phyloP scores from a whole-genome alignment of 2,797 vertebrate species.

The Sylvilagus floridanus region DNA sequence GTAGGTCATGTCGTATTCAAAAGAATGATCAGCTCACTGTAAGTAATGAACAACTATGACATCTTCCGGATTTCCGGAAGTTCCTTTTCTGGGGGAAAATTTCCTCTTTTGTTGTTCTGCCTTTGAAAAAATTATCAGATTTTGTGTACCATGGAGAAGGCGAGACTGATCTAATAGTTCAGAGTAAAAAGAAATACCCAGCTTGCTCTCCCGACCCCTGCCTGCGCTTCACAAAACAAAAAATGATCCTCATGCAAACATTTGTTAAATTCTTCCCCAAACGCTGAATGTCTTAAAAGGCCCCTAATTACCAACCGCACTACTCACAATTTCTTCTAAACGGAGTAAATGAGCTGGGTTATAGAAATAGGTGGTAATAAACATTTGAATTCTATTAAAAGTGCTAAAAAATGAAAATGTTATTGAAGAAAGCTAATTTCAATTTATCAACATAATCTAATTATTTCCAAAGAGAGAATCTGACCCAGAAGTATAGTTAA shows the following conservation, averaged over 20 bases:
- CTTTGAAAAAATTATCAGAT: constrained; percentile 14
- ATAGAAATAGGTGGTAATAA: constrained; percentile 37
- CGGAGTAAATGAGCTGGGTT: constrained; percentile 44
- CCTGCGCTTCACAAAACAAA: background rate
- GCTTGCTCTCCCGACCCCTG: background rate
- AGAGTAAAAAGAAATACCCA: background rate
- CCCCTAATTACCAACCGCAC: background rate
- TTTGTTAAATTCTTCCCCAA: background rate
- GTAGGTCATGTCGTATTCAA: background rate
- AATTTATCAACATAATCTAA: constrained; percentile 47
- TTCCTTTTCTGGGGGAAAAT: background rate
- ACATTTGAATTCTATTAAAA: constrained; percentile 71
- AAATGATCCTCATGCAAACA: background rate
- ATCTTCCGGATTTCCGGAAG: background rate
- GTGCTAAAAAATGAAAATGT: constrained; percentile 54
- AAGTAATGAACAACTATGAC: background rate
- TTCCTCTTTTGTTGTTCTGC: background rate
- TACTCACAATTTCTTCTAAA: constrained; percentile 53
- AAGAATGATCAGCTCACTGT: background rate
- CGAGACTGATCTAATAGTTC: background rate
- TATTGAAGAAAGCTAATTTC: constrained; percentile 45
- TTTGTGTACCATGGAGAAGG: background rate
- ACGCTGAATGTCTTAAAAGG: background rate
- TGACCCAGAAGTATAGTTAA: constrained; percentile 60
- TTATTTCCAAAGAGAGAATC: constrained; percentile 47